Percentiles rank a stretch among this genome's conserved stretches.
phyloP scores from a whole-genome alignment of 2,888 invertebrate species.

The Heliconius ethilla region DNA sequence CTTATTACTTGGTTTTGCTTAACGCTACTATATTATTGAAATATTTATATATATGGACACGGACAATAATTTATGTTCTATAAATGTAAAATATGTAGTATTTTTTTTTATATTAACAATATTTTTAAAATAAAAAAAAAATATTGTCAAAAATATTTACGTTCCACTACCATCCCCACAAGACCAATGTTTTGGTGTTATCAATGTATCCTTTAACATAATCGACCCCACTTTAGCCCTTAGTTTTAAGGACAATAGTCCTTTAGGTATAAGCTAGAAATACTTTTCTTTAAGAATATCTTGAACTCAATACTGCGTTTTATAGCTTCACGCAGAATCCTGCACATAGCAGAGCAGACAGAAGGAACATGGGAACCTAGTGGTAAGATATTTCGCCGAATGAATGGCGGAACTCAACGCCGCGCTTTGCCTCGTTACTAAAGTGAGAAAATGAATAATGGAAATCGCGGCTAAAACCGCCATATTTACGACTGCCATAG shows the following conservation, averaged over 20 bases:
- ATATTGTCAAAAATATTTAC: background rate
- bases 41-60: background rate
- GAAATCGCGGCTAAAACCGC: background rate
- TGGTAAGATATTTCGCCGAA: too few species aligned
- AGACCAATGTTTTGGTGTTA: slow-evolving; percentile 29
- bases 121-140: slow-evolving; percentile 5
- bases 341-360: too few species aligned
- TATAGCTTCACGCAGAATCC: too few species aligned
- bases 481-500: too few species aligned
- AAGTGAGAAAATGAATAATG: background rate
- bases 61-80: too few species aligned
- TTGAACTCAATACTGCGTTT: too few species aligned
- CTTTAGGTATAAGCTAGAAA: background rate
- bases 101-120: background rate
- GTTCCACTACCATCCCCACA: background rate
- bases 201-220: slow-evolving; percentile 40
- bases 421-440: background rate
- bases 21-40: background rate
- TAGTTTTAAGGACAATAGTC: slow-evolving; percentile 1
- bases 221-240: slow-evolving; percentile 34
- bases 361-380: too few species aligned
- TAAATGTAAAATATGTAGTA: too few species aligned
- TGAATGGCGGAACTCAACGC: background rate
- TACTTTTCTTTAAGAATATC: too few species aligned
- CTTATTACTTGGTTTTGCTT: background rate